Base-by-base conservation (phyloP, 2,113 vertebrate genomes). In the Corydoras maculifer region DNA sequence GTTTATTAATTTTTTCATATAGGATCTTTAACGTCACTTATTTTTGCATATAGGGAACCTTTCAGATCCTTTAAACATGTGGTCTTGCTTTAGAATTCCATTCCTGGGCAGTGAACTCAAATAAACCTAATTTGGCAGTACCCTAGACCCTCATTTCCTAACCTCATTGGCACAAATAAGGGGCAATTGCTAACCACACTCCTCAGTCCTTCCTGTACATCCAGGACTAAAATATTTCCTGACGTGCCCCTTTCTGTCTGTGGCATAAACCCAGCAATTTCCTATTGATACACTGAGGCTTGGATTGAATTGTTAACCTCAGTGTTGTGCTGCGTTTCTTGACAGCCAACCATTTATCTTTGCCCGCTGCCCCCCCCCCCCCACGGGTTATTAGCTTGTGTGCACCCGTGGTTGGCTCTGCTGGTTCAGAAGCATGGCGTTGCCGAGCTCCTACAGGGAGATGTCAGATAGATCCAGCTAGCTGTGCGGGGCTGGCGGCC, bases 311-410 rank as follows among this genome's bases (percentile, higher is more conserved):
- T 78, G 83, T 85, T 80, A 62, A 70, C 72, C 48, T 75, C 77
- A 77, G 80, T 78, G 64, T 85, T 82, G 75, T 75, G 75, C 79
- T 77, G 62, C 76, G 54, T 68, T 80, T 77, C 65, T 73, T 77
- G 80, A 83, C 81, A 76, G 77, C 74, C 69, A 81, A 79, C 74
- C 78, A 69, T 86, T 86, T 77, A 82, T 88, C 84, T 83, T 80
- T 69, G 70, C 67, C 53, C 74, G 15, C 58, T 25, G 1, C 18
- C 18, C 18, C 18, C 18, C 18, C 18, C 18, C 18, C 18, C 18
- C 18, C 18, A 25, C 18, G 18, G 18, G 82, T 83, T 82, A 80
- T 85, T 84, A 84, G 71, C 73, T 74, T 60, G 51, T 32, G 43
- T 29, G 61, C 78, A 72, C 18, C 18, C 35, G 51, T 71, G 58